Evolutionary conservation across 2,797 vertebrate genomes (phyloP).

Genomic region (Borostomias antarcticus): DNA sequence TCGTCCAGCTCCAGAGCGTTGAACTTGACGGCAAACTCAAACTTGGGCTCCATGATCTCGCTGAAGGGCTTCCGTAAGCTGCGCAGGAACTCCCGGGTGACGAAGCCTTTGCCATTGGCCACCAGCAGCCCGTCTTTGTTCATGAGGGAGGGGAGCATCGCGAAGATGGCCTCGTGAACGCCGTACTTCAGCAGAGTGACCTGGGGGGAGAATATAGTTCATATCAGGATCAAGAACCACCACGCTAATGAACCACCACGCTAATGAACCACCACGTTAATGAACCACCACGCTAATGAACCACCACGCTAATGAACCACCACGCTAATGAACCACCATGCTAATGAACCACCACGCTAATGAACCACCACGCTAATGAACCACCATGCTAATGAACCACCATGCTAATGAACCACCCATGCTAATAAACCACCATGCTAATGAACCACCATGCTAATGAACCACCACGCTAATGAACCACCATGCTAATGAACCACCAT

Average conservation of each 20-base stretch:
- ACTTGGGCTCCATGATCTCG: slow-evolving; percentile 98
- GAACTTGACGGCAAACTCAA: slow-evolving; percentile 98
- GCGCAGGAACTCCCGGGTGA: slow-evolving; percentile 95
- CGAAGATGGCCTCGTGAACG: slow-evolving; percentile 97
- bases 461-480: neutral
- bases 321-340: neutral
- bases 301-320: neutral
- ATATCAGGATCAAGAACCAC: too few species aligned
- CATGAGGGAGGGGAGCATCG: slow-evolving; percentile 97
- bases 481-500: neutral
- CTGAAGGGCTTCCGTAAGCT: slow-evolving; percentile 95
- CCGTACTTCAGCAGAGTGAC: slow-evolving; percentile 98
- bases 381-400: neutral
- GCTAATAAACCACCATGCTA: neutral
- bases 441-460: neutral
- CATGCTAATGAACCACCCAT: too few species aligned
- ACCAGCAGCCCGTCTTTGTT: slow-evolving; percentile 98
- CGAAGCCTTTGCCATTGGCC: slow-evolving; percentile 93
- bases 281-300: neutral
- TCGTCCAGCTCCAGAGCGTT: slow-evolving; percentile 97
- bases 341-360: neutral
- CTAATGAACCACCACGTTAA: neutral
- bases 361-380: neutral
- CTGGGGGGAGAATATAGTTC: slow-evolving; percentile 48
- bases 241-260: too few species aligned